These are phyloP conservation scores for Lepidothrix coronata DNA, from an alignment of 2,113 vertebrate genomes.

Conservation along the genomic window DNA sequence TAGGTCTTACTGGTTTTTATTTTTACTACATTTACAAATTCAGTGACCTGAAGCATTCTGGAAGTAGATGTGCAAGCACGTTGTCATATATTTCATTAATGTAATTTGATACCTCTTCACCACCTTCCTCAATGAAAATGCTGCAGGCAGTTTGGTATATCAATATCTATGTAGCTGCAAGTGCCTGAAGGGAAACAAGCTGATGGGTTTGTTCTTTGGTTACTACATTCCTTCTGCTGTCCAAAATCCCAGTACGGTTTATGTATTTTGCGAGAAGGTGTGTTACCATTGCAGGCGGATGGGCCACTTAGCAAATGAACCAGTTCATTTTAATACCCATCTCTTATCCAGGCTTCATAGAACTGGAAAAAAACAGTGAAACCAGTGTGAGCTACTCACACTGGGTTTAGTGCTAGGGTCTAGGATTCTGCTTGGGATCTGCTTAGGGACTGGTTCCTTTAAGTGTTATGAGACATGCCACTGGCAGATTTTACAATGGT, in stretches of 20 bases:
- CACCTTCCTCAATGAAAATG: not conserved
- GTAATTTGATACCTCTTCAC: not conserved
- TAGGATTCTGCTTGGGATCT: not conserved
- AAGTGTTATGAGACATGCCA: not conserved
- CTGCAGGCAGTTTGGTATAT: not conserved
- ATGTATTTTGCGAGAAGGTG: not conserved
- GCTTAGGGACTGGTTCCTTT: not conserved
- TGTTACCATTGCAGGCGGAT: not conserved
- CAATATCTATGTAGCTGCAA: not conserved
- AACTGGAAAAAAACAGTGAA: not conserved
- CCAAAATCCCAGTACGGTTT: not conserved
- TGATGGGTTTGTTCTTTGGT: not conserved
- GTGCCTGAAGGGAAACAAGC: not conserved
- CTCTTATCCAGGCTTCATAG: not conserved
- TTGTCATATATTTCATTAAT: not conserved
- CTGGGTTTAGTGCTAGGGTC: not conserved
- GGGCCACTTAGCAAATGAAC: not conserved
- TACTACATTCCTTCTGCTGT: not conserved
- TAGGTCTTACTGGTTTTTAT: not conserved
- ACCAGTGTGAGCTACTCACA: not conserved
- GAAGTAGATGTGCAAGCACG: not conserved
- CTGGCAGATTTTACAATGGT: not conserved
- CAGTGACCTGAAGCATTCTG: not conserved
- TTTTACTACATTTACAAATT: not conserved
- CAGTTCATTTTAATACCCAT: not conserved